These are phyloP conservation scores for Thymelicus acteon DNA, from an alignment of 2,888 invertebrate species.

Conservation along the genomic window DNA sequence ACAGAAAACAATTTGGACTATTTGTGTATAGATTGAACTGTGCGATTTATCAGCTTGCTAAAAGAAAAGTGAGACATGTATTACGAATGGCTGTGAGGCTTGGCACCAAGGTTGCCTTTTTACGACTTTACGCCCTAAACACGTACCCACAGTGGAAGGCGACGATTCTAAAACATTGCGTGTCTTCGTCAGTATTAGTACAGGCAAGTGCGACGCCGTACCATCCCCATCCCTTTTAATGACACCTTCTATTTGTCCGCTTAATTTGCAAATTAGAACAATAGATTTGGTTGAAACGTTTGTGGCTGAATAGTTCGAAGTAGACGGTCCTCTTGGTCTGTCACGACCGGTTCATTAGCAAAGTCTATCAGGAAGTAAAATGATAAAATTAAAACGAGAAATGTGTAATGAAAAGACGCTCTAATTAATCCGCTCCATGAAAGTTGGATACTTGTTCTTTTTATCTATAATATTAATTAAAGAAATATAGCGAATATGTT, in stretches of 20 bases:
- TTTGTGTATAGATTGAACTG: not conserved
- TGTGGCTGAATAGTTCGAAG: constrained; percentile 55
- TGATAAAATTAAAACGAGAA: not conserved
- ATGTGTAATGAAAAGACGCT: not conserved
- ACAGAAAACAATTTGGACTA: not conserved
- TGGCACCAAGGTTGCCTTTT: constrained; percentile 26
- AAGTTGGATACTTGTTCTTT: not conserved
- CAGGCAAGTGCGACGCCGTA: constrained; percentile 64
- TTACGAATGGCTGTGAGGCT: constrained; percentile 17
- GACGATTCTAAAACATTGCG: constrained; percentile 58
- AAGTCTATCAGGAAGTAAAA: not conserved
- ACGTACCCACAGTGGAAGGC: constrained; percentile 23
- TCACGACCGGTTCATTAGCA: constrained; percentile 22
- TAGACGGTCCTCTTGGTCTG: constrained; percentile 47
- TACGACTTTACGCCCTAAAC: constrained; percentile 24
- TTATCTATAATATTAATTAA: not conserved
- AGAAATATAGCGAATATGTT: constrained; percentile 68
- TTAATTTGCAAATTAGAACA: constrained; percentile 78
- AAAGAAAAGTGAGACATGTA: constrained; percentile 13
- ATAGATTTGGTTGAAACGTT: constrained; percentile 60
- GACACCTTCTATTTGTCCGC: constrained; percentile 69
- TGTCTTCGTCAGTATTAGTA: constrained; percentile 56
- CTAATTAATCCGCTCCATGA: not conserved
- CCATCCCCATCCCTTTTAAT: constrained; percentile 70
- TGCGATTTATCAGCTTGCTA: constrained; percentile 10